A percentile compares a stretch with the other conserved stretches of the same genome.
Conservation (phyloP, 2,113 vertebrate species). For the Candoia aspera region DNA sequence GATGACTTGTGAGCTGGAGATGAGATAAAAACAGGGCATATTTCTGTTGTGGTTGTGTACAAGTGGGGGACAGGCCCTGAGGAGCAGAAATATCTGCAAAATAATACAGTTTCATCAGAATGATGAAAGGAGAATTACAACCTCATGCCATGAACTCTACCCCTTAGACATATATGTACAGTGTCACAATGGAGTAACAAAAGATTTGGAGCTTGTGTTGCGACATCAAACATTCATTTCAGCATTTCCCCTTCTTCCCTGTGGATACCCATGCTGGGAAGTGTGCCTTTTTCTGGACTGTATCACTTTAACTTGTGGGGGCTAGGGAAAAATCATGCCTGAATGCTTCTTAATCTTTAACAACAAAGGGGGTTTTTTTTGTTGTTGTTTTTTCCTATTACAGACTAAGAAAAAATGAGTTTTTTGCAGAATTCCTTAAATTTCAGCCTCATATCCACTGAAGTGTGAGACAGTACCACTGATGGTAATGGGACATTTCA, state of each 20-base stretch:
- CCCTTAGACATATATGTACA: background rate
- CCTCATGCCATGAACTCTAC: background rate
- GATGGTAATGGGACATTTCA: background rate
- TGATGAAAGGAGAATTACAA: background rate
- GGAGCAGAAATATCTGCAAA: too few species aligned
- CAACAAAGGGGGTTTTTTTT: background rate
- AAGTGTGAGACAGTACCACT: background rate
- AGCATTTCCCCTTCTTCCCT: background rate
- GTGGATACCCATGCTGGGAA: background rate
- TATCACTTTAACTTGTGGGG: background rate
- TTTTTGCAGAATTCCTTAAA: background rate
- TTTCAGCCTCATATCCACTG: background rate
- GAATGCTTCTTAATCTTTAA: background rate
- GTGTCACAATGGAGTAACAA: background rate
- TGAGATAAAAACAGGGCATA: too few species aligned
- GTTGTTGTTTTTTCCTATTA: too few species aligned
- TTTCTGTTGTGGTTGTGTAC: too few species aligned
- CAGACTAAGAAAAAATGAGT: too few species aligned
- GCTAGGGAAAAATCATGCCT: background rate
- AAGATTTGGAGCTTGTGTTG: background rate
- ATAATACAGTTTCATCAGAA: too few species aligned
- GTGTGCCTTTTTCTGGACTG: background rate
- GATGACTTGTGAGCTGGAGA: too few species aligned
- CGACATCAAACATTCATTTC: background rate
- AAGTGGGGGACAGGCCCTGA: too few species aligned